Percentiles rank a stretch among this genome's conserved stretches.
These are phyloP conservation scores for Dascillus cervinus DNA, from an alignment of 2,888 invertebrate genomes.

Conservation along the genomic window DNA sequence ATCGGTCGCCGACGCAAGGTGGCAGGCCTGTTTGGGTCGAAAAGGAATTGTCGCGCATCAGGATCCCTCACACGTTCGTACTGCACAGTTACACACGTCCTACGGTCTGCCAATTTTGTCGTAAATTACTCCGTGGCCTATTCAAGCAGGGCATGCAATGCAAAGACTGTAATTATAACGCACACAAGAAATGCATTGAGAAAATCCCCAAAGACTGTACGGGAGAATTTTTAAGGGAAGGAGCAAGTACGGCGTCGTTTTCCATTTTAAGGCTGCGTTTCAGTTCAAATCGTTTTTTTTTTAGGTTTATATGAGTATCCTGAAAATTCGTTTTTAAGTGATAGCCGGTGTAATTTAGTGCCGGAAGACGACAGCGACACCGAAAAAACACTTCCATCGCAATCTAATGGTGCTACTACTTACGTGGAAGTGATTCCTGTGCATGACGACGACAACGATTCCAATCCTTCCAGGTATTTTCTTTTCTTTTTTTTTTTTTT, in stretches of 20 bases:
- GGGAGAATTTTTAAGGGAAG: constrained; percentile 62
- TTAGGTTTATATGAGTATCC: background rate
- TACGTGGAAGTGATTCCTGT: constrained; percentile 42
- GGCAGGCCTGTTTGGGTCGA: constrained; percentile 65
- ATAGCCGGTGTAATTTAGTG: constrained; percentile 38
- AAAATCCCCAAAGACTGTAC: constrained; percentile 86
- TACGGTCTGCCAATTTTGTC: constrained; percentile 93
- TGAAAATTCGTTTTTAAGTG: constrained; percentile 24
- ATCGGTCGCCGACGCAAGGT: constrained; percentile 63
- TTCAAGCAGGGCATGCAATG: constrained; percentile 97
- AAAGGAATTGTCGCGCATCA: constrained; percentile 57
- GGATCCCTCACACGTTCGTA: constrained; percentile 94
- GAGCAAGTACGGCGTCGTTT: constrained; percentile 29
- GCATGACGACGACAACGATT: constrained; percentile 41
- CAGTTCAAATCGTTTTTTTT: background rate
- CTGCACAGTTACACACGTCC: constrained; percentile 95
- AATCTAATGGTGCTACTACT: constrained; percentile 31
- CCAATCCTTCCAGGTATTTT: constrained; percentile 37
- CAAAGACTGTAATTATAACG: constrained; percentile 94
- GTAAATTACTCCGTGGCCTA: constrained; percentile 88
- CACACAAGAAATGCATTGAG: constrained; percentile 89
- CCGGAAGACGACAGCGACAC: constrained; percentile 55
- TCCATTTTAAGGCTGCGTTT: background rate
- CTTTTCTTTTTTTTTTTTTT: no score
- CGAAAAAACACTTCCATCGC: constrained; percentile 32